These are phyloP conservation scores for Tylochromis polylepis DNA, from an alignment of 2,113 vertebrate species.

Conservation along the genomic window DNA sequence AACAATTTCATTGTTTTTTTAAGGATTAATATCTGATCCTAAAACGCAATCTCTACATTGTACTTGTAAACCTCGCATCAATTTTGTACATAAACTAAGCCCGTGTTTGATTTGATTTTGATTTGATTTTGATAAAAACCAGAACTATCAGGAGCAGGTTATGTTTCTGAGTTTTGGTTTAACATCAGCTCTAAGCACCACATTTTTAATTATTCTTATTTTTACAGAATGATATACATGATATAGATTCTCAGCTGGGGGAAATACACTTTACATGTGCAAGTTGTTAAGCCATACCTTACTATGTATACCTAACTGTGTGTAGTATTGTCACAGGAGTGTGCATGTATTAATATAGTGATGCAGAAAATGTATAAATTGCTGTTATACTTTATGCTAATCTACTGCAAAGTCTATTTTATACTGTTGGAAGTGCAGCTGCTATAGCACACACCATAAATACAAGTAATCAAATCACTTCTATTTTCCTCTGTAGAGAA, in stretches of 20 bases:
- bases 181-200: not conserved
- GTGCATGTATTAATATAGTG: not conserved
- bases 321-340: not conserved
- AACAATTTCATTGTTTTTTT: not conserved
- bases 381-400: not conserved
- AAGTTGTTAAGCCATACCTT: not conserved
- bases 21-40: not conserved
- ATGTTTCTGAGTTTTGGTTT: not conserved
- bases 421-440: not conserved
- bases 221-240: not conserved
- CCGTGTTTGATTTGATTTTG: not conserved
- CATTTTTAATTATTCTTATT: not conserved
- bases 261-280: not conserved
- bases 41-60: not conserved
- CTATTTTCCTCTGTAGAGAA: not conserved
- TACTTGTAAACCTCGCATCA: not conserved
- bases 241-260: no score
- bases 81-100: not conserved
- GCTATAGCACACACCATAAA: not conserved
- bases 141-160: not conserved
- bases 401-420: not conserved
- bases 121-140: no score
- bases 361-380: not conserved
- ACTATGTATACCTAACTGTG: no score
- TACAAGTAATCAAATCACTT: not conserved